Evolutionary conservation across 2,113 vertebrate genomes (phyloP).

Genomic region (Scopus umbretta): DNA sequence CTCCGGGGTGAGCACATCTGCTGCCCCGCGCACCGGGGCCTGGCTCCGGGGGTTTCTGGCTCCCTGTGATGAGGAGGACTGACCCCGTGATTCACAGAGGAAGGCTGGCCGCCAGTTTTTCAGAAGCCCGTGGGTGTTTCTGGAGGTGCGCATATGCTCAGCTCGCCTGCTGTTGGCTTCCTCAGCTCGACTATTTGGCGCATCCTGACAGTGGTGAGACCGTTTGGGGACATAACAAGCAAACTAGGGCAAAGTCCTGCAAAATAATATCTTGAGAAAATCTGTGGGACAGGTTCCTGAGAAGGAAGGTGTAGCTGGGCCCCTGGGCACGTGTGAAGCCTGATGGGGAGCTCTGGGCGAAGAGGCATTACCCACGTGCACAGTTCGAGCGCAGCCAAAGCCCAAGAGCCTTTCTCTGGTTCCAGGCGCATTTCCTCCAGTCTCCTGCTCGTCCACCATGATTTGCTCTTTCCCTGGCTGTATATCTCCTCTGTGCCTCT

Average conservation of each 20-base stretch:
- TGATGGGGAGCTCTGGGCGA: background rate
- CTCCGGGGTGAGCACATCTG: background rate
- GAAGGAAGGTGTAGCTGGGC: background rate
- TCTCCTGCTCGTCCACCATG: background rate
- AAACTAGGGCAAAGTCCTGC: background rate
- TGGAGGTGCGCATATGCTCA: background rate
- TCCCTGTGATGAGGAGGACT: background rate
- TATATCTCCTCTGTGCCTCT: background rate
- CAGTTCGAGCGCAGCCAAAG: background rate
- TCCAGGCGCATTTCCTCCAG: background rate
- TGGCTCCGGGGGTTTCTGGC: background rate
- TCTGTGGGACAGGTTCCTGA: background rate
- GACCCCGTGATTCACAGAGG: background rate
- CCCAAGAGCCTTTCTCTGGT: background rate
- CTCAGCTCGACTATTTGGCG: background rate
- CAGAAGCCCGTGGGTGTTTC: background rate
- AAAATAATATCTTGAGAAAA: background rate
- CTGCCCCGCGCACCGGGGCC: background rate
- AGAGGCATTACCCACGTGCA: background rate
- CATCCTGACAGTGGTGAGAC: fast-evolving
- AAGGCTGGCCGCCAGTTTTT: background rate
- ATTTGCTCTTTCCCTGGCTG: background rate
- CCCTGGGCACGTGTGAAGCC: fast-evolving
- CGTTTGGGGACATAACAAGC: background rate
- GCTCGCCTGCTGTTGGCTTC: background rate